Evolutionary conservation across 2,797 vertebrate species (phyloP).

Genomic region (Carapus acus): DNA sequence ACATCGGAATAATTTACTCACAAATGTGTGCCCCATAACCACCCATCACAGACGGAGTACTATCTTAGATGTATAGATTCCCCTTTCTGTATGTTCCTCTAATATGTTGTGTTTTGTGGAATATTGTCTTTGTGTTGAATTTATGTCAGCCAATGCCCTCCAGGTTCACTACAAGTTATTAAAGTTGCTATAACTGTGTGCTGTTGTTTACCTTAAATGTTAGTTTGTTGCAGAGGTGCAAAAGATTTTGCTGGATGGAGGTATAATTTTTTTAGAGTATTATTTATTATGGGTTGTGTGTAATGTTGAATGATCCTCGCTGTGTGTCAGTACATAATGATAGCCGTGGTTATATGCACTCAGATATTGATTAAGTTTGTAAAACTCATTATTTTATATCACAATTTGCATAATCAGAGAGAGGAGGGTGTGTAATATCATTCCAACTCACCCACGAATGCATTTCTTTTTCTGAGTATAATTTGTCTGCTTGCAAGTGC

Average conservation of each 20-base stretch:
- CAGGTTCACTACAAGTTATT: constrained; percentile 54
- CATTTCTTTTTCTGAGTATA: no score
- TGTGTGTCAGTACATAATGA: constrained; percentile 27
- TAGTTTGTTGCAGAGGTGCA: neutral
- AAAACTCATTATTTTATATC: constrained; percentile 3
- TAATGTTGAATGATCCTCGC: constrained; percentile 26
- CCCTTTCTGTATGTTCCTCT: constrained; percentile 5
- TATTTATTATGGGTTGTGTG: constrained; percentile 6
- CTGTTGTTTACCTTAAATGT: constrained; percentile 36
- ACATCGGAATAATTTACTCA: no score
- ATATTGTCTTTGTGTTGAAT: constrained; percentile 21
- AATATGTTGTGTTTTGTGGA: constrained; percentile 23
- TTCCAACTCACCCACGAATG: no score
- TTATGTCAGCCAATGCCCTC: constrained; percentile 28
- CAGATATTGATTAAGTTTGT: constrained; percentile 22
- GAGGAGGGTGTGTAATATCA: no score
- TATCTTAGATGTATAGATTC: constrained; percentile 21
- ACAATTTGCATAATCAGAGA: no score
- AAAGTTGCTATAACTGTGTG: constrained; percentile 52
- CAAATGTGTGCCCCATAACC: constrained; percentile 27
- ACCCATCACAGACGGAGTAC: constrained; percentile 9
- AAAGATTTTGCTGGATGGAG: neutral
- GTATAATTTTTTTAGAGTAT: constrained; percentile 13
- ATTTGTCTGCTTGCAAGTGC: no score
- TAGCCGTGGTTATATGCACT: constrained; percentile 20